A percentile compares a stretch with the other conserved stretches of the same genome.
phyloP scores from a whole-genome alignment of 2,113 vertebrate species.

The Etheostoma cragini region DNA sequence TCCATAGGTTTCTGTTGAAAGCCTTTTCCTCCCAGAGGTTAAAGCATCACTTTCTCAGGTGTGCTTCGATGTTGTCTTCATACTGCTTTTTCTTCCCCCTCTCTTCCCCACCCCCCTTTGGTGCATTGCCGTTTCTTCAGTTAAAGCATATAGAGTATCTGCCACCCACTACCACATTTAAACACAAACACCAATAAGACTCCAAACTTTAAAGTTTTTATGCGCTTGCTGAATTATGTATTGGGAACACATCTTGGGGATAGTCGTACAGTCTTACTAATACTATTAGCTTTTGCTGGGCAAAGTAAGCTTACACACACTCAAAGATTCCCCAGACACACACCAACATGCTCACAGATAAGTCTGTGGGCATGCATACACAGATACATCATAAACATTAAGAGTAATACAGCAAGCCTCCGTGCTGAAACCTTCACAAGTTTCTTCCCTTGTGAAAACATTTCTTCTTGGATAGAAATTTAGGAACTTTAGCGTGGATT shows the following conservation, averaged over 20 bases:
- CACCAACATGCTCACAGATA: conserved; percentile 13
- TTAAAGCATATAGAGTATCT: background rate
- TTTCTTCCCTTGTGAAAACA: conserved; percentile 35
- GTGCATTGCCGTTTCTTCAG: too few species aligned
- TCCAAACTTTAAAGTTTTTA: conserved; percentile 48
- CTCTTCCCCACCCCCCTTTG: too few species aligned
- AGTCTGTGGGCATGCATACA: conserved; percentile 16
- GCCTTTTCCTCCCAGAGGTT: too few species aligned
- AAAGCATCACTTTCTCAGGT: too few species aligned
- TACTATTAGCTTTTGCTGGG: conserved; percentile 58
- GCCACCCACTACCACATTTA: conserved; percentile 23
- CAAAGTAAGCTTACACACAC: conserved; percentile 45
- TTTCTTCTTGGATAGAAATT: conserved; percentile 26
- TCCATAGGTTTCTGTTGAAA: too few species aligned
- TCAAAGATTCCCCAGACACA: background rate
- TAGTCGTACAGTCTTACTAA: conserved; percentile 57
- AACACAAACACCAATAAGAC: conserved; percentile 49
- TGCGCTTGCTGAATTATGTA: conserved; percentile 74
- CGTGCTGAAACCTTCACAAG: conserved; percentile 36
- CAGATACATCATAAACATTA: conserved; percentile 19
- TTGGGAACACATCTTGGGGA: conserved; percentile 62
- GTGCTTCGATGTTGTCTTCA: too few species aligned
- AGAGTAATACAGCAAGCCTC: background rate
- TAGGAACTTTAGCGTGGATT: background rate
- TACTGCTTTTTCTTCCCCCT: too few species aligned